Evolutionary conservation across 2,113 vertebrate genomes (phyloP).

Genomic region (Trematocara variabile): DNA sequence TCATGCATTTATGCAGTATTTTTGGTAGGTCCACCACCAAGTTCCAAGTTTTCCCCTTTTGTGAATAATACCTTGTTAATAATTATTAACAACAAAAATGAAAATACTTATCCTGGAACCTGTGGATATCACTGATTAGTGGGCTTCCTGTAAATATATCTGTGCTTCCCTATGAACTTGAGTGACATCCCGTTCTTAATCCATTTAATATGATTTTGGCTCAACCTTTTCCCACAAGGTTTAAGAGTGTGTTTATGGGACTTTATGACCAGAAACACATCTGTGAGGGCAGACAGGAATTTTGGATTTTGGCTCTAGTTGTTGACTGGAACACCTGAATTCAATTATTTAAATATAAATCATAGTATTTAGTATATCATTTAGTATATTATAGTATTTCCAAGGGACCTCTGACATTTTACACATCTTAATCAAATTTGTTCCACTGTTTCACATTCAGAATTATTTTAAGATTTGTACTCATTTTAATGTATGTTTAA

Average conservation of each 20-base stretch:
- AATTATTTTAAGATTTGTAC: not conserved
- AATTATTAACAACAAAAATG: not conserved
- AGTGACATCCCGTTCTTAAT: not conserved
- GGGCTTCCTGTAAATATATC: not conserved
- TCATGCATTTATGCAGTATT: not conserved
- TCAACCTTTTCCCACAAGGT: not conserved
- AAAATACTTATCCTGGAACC: not conserved
- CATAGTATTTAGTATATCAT: not conserved
- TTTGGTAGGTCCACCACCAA: not conserved
- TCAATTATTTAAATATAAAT: not conserved
- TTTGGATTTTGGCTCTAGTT: not conserved
- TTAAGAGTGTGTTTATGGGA: not conserved
- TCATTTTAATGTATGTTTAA: not conserved
- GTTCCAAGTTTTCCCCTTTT: not conserved
- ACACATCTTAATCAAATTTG: not conserved
- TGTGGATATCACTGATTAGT: not conserved
- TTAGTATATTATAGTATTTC: not conserved
- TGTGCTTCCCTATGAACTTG: not conserved
- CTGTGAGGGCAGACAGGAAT: not conserved
- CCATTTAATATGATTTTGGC: not conserved
- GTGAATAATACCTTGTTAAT: not conserved
- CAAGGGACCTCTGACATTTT: not conserved
- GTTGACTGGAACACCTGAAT: not conserved
- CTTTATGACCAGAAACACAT: not conserved
- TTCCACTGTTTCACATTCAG: not conserved